Evolutionary conservation across 2,113 vertebrate species (phyloP), one percentile per base, ranked within the genome.

Genomic region (Tragelaphus imberbis): DNA sequence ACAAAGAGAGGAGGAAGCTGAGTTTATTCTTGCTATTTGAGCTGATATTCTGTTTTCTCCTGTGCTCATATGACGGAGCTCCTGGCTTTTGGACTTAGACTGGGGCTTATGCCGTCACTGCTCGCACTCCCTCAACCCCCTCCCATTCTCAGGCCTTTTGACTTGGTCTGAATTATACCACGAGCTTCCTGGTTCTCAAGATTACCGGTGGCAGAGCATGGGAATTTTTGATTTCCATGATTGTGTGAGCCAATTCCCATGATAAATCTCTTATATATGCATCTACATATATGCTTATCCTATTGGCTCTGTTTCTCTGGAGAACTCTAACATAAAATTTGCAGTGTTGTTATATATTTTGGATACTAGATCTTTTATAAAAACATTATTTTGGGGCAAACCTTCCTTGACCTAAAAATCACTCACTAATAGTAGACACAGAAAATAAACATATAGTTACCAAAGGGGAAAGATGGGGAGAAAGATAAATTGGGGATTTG

Each of bases 321-420:
- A 89, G 53, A 90, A 59, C 53, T 9, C 27, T 61, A 90, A 84
- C 75, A 75, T 44, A 90, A 61, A 51, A 93, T 61, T 90, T 4
- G 21, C 58, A 82, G 68, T 51, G n/a, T 93, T 95, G 11, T 96
- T 88, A 36, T 88, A n/a, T 80, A 68, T 77, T 97, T n/a, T 90
- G 30, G 30, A 59, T 79, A 81, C 30, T 82, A 59, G 15, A 44
- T 88, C 30, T 82, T 82, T 90, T 61, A 65, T 21, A 59, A 82
- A 93, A 87, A 75, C 9, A 36, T 94, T 68, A 53, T 86, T 91
- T 87, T 47, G n/a, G n/a, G 28, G 15, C 13, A 58, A 89, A 92
- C 12, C 5, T 94, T 94, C 51, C 59, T 90, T 81, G 44, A 93
- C 53, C 71, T 40, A 95, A 95, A 81, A 59, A 86, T 61, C 47